Base-by-base conservation (phyloP, 2,113 vertebrate genomes). In the Morone chrysops region DNA sequence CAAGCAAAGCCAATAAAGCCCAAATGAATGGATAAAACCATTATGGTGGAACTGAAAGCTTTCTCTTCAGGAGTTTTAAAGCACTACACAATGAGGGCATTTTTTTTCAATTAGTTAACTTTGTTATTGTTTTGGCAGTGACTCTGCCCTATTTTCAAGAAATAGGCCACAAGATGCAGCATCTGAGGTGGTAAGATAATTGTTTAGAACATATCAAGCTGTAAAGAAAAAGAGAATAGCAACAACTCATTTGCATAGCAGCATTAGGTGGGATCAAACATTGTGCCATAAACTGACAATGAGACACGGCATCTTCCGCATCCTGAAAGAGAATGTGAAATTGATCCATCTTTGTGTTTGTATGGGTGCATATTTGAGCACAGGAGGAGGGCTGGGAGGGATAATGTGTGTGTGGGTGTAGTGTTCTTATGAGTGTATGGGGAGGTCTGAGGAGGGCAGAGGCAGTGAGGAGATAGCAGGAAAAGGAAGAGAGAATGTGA, bases 11-110 rank as follows among this genome's bases (percentile, higher is more conserved):
- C 84, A 92, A 90, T 89, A 84, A 90, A 89, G 80, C 80, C 76
- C 80, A 93, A 91, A 92, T 87, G 83, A 94, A 92, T 92, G 90
- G 91, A 87, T 93, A 87, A 89, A 87, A 84, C 85, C 91, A 92
- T 92, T 90, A 87, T 53, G 56, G 78, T 79, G 83, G 86, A 91
- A 92, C 91, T 69, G 76, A 90, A 85, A 40, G 66, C 79, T 86
- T 87, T 89, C 63, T 87, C 83, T 87, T 62, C 10, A 10, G 43
- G 75, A 68, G 43, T 81, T 85, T 86, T 63, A 82, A 90, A 88
- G 68, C 54, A 59, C 66, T 36, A 73, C 65, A 83, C 77, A 87
- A 83, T 73, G 50, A 59, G 51, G 56, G 10, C n/a, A 17, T 57
- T 62, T 85, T 75, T 75, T 48, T 47, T 14, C n/a, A 84, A 74